These are phyloP conservation scores for Pseudococcus longispinus DNA, from an alignment of 2,888 invertebrate species.

Conservation along the genomic window DNA sequence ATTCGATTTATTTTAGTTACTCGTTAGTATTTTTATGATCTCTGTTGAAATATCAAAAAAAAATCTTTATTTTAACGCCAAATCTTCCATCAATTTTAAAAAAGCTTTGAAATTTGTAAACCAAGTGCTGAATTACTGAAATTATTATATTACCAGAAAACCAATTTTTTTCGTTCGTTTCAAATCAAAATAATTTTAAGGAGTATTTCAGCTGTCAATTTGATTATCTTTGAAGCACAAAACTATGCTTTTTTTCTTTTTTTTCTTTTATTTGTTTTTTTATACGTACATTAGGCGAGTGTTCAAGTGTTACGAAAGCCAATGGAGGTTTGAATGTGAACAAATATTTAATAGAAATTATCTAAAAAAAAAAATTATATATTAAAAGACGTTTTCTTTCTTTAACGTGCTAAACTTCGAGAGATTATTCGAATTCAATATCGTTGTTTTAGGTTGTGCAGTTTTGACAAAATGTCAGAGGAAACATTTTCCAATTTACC, in stretches of 20 bases:
- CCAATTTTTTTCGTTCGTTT: not conserved
- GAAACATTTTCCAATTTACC: slow-evolving; percentile 42
- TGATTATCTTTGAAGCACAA: slow-evolving; percentile 40
- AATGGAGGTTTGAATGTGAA: slow-evolving; percentile 41
- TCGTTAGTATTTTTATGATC: slow-evolving; percentile 54
- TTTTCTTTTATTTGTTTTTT: slow-evolving; percentile 8
- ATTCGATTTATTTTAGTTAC: slow-evolving; percentile 52
- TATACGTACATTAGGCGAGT: slow-evolving; percentile 35
- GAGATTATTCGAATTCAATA: slow-evolving; percentile 22
- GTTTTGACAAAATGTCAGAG: slow-evolving; percentile 43
- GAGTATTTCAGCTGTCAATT: slow-evolving; percentile 29
- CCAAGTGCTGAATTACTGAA: not conserved
- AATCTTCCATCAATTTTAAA: slow-evolving; percentile 19
- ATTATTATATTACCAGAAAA: not conserved
- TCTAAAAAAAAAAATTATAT: not conserved
- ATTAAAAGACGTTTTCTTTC: slow-evolving; percentile 36
- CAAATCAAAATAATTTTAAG: slow-evolving; percentile 39
- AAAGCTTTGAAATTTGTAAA: slow-evolving; percentile 20
- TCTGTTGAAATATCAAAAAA: slow-evolving; percentile 52
- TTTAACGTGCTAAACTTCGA: slow-evolving; percentile 21
- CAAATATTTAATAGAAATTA: slow-evolving; percentile 45
- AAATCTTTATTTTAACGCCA: slow-evolving; percentile 19
- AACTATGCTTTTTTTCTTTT: slow-evolving; percentile 5
- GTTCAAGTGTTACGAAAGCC: slow-evolving; percentile 21
- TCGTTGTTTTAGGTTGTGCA: slow-evolving; percentile 52